These are phyloP conservation scores for Incurvaria masculella DNA, from an alignment of 2,888 invertebrate species.

Conservation along the genomic window DNA sequence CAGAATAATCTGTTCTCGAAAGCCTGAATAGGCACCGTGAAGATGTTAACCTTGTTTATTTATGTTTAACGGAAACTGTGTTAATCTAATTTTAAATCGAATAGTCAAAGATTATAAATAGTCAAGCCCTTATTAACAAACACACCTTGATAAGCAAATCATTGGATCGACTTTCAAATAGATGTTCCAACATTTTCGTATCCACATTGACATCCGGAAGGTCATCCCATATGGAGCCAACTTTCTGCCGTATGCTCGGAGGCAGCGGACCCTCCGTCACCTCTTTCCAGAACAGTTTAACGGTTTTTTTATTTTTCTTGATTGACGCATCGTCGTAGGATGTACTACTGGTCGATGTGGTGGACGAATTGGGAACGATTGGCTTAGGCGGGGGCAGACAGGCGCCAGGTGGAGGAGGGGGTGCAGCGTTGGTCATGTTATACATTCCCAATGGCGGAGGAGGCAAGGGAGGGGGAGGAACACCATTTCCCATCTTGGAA, in stretches of 20 bases:
- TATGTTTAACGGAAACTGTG: too few species aligned
- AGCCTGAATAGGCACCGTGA: too few species aligned
- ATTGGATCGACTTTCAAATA: conserved; percentile 96
- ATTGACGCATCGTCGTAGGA: conserved; percentile 43
- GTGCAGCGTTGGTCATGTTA: conserved; percentile 22
- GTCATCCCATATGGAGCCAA: conserved; percentile 87
- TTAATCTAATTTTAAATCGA: too few species aligned
- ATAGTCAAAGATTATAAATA: too few species aligned
- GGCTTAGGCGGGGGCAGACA: conserved; percentile 49
- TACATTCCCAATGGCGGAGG: conserved; percentile 43
- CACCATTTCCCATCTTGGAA: conserved; percentile 60
- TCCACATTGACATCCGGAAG: conserved; percentile 82
- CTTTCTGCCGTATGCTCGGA: conserved; percentile 50
- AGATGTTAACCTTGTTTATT: too few species aligned
- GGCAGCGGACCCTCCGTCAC: conserved; percentile 72
- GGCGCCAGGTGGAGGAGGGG: conserved; percentile 51
- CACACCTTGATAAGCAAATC: conserved; percentile 90
- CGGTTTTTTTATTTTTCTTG: conserved; percentile 92
- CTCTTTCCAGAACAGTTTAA: conserved; percentile 98
- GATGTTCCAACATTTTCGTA: conserved; percentile 88
- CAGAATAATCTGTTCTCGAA: background rate
- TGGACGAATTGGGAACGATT: conserved; percentile 33
- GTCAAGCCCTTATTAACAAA: too few species aligned
- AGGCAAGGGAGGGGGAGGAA: conserved; percentile 80
- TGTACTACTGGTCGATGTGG: conserved; percentile 33